Conservation (phyloP, 2,888 invertebrate species). For the Orthosia cruda region DNA sequence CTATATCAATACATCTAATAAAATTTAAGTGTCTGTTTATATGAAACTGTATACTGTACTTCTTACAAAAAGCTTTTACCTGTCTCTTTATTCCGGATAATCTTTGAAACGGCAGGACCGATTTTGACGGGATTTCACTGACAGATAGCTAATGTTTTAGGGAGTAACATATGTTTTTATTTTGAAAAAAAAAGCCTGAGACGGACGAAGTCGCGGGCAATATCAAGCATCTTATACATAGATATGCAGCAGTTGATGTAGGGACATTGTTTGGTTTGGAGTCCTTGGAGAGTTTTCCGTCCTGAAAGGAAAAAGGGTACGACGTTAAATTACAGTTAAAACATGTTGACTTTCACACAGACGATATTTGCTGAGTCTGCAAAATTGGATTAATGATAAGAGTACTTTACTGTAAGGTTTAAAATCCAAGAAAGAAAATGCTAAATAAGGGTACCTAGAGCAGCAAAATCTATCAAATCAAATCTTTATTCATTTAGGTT, state of each 20-base stretch:
- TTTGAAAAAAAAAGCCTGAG: too few relatives aligned
- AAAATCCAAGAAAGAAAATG: not conserved
- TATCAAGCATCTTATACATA: not conserved
- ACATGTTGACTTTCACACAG: constrained; percentile 27
- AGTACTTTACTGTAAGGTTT: not conserved
- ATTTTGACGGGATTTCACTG: too few relatives aligned
- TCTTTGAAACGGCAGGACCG: too few relatives aligned
- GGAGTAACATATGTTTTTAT: too few relatives aligned
- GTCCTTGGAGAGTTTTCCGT: constrained; percentile 30
- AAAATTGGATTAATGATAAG: not conserved
- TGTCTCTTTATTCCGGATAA: too few relatives aligned
- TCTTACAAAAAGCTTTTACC: too few relatives aligned
- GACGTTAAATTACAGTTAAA: constrained; percentile 37
- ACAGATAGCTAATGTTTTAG: too few relatives aligned
- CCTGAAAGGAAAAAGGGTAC: constrained; percentile 40
- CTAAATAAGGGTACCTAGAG: not conserved
- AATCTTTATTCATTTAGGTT: not conserved
- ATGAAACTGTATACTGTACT: too few relatives aligned
- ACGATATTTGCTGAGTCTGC: not conserved
- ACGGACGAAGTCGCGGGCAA: too few relatives aligned
- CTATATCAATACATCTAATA: not conserved
- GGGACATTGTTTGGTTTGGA: constrained; percentile 22
- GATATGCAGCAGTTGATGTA: constrained; percentile 19
- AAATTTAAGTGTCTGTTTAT: too few relatives aligned
- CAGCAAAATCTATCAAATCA: too few relatives aligned